These are phyloP conservation scores for Drosophila ironensis DNA, from an alignment of 1,140 invertebrate genomes.

Conservation along the genomic window DNA sequence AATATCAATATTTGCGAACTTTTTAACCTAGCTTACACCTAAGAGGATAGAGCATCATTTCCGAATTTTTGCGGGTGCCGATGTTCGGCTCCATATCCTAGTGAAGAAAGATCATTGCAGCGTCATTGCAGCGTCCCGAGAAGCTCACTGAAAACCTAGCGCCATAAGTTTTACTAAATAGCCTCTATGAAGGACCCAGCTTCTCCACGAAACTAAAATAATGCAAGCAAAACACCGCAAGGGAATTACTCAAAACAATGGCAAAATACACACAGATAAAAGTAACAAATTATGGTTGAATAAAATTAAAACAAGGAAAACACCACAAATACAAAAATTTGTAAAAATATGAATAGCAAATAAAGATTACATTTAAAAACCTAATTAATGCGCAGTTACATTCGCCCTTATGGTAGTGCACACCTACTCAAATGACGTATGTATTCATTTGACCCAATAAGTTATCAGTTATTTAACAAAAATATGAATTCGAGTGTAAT, in stretches of 20 bases:
- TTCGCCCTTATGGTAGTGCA: neutral
- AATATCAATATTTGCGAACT: conserved; percentile 39
- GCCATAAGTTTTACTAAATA: conserved; percentile 52
- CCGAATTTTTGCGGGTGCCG: conserved; percentile 5
- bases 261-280: conserved; percentile 20
- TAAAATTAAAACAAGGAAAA: conserved; percentile 36
- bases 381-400: conserved; percentile 14
- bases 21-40: conserved; percentile 41
- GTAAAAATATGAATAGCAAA: conserved; percentile 69
- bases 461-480: conserved; percentile 33
- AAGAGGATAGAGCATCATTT: conserved; percentile 25
- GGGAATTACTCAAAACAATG: conserved; percentile 9
- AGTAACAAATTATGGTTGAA: conserved; percentile 51
- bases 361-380: conserved; percentile 68
- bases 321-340: conserved; percentile 49
- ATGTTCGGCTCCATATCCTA: conserved; percentile 23
- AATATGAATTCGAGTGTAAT: conserved; percentile 1
- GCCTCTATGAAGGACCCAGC: conserved; percentile 25
- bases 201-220: conserved; percentile 28
- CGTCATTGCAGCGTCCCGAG: no score
- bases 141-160: conserved; percentile 27
- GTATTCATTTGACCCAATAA: conserved; percentile 11
- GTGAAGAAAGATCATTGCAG: conserved; percentile 6
- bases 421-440: neutral
- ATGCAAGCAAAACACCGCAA: conserved; percentile 12